These are phyloP conservation scores for Callorhinus ursinus DNA, from an alignment of 2,113 vertebrate genomes.

Conservation along the genomic window DNA sequence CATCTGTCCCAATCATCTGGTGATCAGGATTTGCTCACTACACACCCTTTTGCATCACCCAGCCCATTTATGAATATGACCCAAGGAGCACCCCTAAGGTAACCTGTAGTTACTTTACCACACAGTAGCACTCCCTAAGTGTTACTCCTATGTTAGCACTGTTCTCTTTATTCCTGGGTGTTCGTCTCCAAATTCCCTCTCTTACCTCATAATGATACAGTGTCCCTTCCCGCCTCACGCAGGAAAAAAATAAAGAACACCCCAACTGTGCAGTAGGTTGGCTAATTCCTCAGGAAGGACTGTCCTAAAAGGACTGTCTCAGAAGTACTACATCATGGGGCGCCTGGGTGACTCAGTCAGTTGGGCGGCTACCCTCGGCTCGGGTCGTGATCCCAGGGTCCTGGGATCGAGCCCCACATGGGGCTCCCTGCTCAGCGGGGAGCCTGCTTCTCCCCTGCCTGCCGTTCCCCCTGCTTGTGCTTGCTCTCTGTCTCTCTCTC, in stretches of 20 bases:
- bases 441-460: too few relatives aligned
- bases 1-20: not conserved
- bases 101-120: not conserved
- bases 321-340: not conserved
- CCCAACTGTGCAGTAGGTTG: not conserved
- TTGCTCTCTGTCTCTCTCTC: too few relatives aligned
- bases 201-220: not conserved
- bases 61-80: not conserved
- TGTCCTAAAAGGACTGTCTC: not conserved
- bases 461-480: too few relatives aligned
- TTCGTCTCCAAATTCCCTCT: not conserved
- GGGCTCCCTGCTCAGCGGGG: too few relatives aligned
- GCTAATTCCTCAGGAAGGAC: not conserved
- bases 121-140: not conserved
- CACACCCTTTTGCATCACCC: not conserved
- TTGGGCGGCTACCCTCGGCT: too few relatives aligned
- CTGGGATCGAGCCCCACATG: too few relatives aligned
- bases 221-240: not conserved
- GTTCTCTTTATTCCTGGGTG: not conserved
- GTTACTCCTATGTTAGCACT: not conserved
- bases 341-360: too few relatives aligned
- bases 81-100: not conserved
- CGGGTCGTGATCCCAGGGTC: too few relatives aligned
- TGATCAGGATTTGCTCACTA: not conserved
- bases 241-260: not conserved